Evolutionary conservation across 2,888 invertebrate genomes (phyloP).

Genomic region (Erynnis tages): DNA sequence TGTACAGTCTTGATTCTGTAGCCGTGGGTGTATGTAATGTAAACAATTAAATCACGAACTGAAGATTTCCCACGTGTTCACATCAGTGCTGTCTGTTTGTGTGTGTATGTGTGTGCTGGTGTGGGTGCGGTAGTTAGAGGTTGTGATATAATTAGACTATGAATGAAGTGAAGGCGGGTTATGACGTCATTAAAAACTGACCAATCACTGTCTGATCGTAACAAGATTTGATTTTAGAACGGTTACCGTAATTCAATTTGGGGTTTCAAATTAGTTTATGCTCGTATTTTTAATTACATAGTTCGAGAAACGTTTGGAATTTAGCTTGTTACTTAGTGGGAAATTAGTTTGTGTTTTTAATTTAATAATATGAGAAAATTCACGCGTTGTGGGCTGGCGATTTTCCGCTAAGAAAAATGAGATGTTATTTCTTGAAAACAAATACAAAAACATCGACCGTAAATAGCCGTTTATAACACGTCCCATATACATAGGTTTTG

Average conservation of each 20-base stretch:
- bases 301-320: too few species aligned
- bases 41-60: slow-evolving; percentile 44
- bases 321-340: too few species aligned
- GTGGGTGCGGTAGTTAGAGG: slow-evolving; percentile 26
- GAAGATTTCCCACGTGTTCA: slow-evolving; percentile 44
- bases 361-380: too few species aligned
- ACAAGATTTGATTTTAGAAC: slow-evolving; percentile 16
- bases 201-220: slow-evolving; percentile 31
- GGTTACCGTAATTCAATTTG: neutral
- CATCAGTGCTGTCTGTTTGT: slow-evolving; percentile 33
- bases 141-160: slow-evolving; percentile 46
- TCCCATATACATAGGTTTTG: too few species aligned
- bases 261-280: neutral
- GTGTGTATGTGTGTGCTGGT: slow-evolving; percentile 21
- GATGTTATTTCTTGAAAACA: too few species aligned
- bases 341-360: too few species aligned
- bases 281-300: too few species aligned
- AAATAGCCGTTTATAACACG: too few species aligned
- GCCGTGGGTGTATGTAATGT: slow-evolving; percentile 38
- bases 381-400: too few species aligned
- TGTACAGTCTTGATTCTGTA: slow-evolving; percentile 25
- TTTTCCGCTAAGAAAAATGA: too few species aligned
- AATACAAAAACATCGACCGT: too few species aligned
- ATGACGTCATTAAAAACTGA: slow-evolving; percentile 37
- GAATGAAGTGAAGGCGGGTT: slow-evolving; percentile 45